Base-by-base conservation (phyloP, 2,113 vertebrate species). In the Passer domesticus region DNA sequence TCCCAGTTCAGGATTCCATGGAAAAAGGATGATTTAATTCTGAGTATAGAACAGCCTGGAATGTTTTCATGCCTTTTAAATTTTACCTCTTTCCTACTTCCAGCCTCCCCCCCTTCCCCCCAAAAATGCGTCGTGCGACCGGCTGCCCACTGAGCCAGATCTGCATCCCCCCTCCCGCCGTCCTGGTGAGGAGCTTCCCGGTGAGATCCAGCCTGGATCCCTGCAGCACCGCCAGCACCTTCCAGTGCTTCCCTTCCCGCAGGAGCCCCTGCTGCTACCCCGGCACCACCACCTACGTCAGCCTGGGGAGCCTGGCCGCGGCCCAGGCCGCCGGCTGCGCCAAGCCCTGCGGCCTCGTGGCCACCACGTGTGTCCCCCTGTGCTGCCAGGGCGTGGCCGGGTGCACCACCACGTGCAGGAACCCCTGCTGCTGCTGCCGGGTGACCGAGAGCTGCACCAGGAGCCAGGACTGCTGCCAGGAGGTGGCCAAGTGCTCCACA, bases 291-390 rank as follows among this genome's bases (percentile, higher is more conserved):
- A 87, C 81, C 10, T 76, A 24, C 1, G 16, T 95, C 13, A 83
- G 31, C 43, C 70, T 84, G 70, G 18, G 50, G 2, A 43, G 27
- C 4, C 43, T 66, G 2, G 33, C n/a, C 0, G 2, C 7, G 37
- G 43, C 56, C 1, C 81, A n/a, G 47, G 2, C 18, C 17, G 6
- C 23, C 2, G 4, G 39, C 0, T 11, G 50, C 0, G 2, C 33
- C 33, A 14, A 41, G 6, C 88, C 79, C 37, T 74, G 79, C 10
- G 8, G 68, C 27, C 68, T 70, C 2, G 33, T 6, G 11, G 25
- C 25, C 15, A 0, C 52, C 41, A 1, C 4, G 0, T 1, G 30
- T 0, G 22, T 3, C 9, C 46, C 73, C 22, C 4, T 7, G 0
- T 4, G 66, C 39, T 6, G 3, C 35, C 63, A 20, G 52, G 63